These are phyloP conservation scores for Chondrilla cf. caribensis DNA, from an alignment of 37 sponge, comb jelly and placozoan species.

Conservation along the genomic window DNA sequence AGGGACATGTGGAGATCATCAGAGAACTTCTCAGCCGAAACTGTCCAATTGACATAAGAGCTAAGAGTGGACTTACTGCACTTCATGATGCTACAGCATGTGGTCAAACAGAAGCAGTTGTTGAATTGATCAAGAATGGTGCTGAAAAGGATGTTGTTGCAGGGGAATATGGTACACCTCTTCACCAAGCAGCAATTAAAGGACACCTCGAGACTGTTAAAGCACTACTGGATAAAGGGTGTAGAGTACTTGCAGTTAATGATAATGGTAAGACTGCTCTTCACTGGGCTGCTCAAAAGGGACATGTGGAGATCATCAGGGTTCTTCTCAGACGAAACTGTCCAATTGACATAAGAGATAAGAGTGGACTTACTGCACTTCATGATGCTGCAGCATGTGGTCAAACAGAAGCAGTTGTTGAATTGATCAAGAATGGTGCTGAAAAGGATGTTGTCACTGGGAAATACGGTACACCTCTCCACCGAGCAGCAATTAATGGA, in stretches of 20 bases:
- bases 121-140: not conserved
- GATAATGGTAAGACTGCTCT: not conserved
- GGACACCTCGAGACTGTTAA: constrained; percentile 7
- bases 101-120: not conserved
- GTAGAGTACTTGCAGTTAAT: not conserved
- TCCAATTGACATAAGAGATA: not conserved
- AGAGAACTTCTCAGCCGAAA: not conserved
- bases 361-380: not conserved
- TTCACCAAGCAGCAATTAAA: not conserved
- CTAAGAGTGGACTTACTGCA: not conserved
- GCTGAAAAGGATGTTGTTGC: not conserved
- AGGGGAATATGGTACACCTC: not conserved
- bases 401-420: not conserved
- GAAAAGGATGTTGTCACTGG: not conserved
- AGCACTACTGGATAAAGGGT: not conserved
- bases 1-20: not conserved
- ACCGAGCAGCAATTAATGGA: not conserved
- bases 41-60: not conserved
- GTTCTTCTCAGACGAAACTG: not conserved
- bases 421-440: not conserved
- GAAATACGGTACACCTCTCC: not conserved
- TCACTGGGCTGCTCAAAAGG: not conserved
- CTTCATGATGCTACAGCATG: not conserved
- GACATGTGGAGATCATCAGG: not conserved
- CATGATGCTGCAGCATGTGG: not conserved